Base-by-base conservation (phyloP, 1,140 invertebrate genomes). In the Dufourea novaeangliae region DNA sequence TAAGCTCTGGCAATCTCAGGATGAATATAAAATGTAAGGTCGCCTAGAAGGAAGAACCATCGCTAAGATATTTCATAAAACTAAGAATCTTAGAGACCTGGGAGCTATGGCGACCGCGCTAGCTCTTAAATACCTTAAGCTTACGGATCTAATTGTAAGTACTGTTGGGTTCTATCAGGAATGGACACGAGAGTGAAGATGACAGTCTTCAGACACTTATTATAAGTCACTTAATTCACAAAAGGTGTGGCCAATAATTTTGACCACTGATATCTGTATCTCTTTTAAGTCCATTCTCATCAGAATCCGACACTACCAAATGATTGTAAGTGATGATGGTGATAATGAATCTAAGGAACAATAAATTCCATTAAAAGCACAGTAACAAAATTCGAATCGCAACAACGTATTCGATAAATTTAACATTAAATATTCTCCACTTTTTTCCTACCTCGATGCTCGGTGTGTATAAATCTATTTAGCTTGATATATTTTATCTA, bases 281-380 rank as follows among this genome's bases (percentile, higher is more conserved):
- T 50, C 20, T 8, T 50, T 5, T n/a, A 44, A 11, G 12, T 14
- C 20, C 17, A 22, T 6, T 50, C 8, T n/a, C 17, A n/a, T 50
- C 46, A 50, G 20, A 8, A 1, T 50, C 46, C 46, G n/a, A 50
- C 46, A 50, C 20, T 50, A 50, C 46, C 1, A 1, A n/a, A 7
- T 7, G 4, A 14, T 14, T 44, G 8, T 50, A 50, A 50, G 46
- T n/a, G 20, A 50, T 50, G 46, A 50, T 8, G 46, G 20, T 7
- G 46, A 50, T 50, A 50, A n/a, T 50, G 46, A 50, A n/a, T 50
- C 46, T 68, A 59, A 82, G 57, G 78, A 75, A 80, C 44, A 68
- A 78, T 67, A 52, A 80, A 57, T 73, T 59, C 37, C 4, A 59
- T 73, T 79, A 82, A 85, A 84, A 80, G 29, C 74, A 17, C 52